phyloP scores from a whole-genome alignment of 2,797 vertebrate genomes.

The Calcarius lapponicus region DNA sequence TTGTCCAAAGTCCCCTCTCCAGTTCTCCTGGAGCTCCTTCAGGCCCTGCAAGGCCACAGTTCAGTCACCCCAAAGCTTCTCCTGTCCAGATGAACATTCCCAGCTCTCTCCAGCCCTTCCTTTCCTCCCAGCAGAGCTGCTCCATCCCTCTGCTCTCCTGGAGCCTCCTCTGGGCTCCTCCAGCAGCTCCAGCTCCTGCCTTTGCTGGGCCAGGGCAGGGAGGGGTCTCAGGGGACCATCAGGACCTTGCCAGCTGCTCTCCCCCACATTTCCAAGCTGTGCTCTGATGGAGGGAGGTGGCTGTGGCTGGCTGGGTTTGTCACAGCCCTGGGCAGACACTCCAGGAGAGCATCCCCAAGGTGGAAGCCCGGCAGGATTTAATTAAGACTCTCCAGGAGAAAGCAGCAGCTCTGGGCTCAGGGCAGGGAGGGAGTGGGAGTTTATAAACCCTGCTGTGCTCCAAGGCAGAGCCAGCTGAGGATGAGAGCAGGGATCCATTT shows the following conservation, averaged over 20 bases:
- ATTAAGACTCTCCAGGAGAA: neutral
- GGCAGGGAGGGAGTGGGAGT: neutral
- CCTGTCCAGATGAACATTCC: neutral
- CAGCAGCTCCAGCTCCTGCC: neutral
- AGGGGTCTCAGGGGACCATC: neutral
- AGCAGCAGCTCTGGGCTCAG: neutral
- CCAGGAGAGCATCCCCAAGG: neutral
- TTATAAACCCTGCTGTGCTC: neutral
- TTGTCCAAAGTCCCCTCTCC: neutral
- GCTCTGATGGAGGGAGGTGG: neutral
- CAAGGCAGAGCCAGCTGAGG: neutral
- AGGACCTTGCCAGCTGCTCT: neutral
- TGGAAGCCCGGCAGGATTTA: neutral
- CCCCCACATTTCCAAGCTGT: neutral
- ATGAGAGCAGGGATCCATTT: constrained; percentile 24
- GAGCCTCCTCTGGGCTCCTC: neutral
- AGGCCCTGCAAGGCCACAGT: rapidly evolving
- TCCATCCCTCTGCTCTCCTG: neutral
- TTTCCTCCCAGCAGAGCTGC: neutral
- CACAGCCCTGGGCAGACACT: rapidly evolving
- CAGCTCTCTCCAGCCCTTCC: neutral
- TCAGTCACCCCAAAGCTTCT: neutral
- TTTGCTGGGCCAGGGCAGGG: neutral
- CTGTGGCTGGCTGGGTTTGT: neutral
- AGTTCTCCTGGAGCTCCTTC: rapidly evolving